Percentiles rank a stretch among this genome's conserved stretches.
These are phyloP conservation scores for Psettodes erumei DNA, from an alignment of 2,113 vertebrate species.

Conservation along the genomic window DNA sequence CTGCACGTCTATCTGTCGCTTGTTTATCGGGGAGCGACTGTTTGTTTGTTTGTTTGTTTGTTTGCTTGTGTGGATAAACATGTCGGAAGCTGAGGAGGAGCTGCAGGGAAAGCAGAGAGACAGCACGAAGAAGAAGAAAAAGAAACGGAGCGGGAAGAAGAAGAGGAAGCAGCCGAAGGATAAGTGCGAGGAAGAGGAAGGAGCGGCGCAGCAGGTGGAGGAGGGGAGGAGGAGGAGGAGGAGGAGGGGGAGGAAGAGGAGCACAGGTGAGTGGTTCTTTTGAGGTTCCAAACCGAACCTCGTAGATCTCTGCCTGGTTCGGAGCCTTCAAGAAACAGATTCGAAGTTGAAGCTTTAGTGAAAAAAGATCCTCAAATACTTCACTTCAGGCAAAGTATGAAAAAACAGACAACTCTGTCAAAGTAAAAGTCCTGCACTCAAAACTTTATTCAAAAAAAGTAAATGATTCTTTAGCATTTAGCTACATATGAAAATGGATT, in stretches of 20 bases:
- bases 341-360: not conserved
- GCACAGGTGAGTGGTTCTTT: constrained; percentile 57
- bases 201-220: not conserved
- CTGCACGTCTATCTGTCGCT: constrained; percentile 2
- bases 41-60: constrained; percentile 11
- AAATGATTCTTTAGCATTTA: not conserved
- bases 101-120: constrained; percentile 21
- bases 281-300: not conserved
- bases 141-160: constrained; percentile 28
- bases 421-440: constrained; percentile 29
- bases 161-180: constrained; percentile 15
- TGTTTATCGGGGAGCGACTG: constrained; percentile 22
- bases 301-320: not conserved
- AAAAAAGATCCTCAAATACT: not conserved
- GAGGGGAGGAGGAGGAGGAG: constrained; percentile 22
- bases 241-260: constrained; percentile 23
- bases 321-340: not conserved
- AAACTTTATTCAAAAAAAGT: not conserved
- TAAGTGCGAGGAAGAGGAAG: not conserved
- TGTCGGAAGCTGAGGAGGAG: constrained; percentile 57
- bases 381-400: not conserved
- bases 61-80: constrained; percentile 19
- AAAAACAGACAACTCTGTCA: not conserved
- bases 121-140: constrained; percentile 47
- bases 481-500: not conserved